Evolutionary conservation across 1,140 invertebrate genomes (phyloP).

Genomic region (Cyclargus thomasi): DNA sequence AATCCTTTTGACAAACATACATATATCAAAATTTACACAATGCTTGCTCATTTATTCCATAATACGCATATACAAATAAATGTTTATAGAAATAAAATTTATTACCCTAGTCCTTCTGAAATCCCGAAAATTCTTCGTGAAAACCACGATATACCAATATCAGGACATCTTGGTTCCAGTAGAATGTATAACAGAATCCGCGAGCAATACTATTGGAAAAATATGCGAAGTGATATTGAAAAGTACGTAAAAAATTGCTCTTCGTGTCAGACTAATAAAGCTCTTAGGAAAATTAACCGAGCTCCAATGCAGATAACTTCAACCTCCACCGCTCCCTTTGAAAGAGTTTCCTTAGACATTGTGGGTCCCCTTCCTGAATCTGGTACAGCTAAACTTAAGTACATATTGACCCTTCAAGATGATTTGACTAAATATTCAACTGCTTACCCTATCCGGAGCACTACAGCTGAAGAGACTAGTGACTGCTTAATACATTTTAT

Average conservation of each 20-base stretch:
- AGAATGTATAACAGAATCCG: neutral
- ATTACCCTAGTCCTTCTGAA: neutral
- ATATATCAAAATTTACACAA: neutral
- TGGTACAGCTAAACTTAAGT: neutral
- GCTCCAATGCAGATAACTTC: neutral
- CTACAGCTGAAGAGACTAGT: neutral
- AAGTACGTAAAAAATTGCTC: neutral
- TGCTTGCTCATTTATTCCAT: neutral
- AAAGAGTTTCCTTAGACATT: neutral
- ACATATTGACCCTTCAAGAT: neutral
- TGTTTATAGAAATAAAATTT: neutral
- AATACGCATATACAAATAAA: neutral
- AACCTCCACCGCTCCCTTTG: neutral
- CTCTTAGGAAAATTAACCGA: neutral
- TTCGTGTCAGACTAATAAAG: neutral
- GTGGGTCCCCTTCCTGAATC: neutral
- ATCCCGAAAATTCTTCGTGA: neutral
- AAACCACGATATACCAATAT: neutral
- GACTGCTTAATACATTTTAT: conserved; percentile 6
- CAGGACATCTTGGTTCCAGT: neutral
- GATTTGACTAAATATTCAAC: neutral
- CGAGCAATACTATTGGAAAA: neutral
- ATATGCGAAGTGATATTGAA: neutral
- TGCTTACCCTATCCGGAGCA: neutral
- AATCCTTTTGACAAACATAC: neutral